Conservation (phyloP, 1,140 invertebrate species). For the Apocrypta bakeri region DNA sequence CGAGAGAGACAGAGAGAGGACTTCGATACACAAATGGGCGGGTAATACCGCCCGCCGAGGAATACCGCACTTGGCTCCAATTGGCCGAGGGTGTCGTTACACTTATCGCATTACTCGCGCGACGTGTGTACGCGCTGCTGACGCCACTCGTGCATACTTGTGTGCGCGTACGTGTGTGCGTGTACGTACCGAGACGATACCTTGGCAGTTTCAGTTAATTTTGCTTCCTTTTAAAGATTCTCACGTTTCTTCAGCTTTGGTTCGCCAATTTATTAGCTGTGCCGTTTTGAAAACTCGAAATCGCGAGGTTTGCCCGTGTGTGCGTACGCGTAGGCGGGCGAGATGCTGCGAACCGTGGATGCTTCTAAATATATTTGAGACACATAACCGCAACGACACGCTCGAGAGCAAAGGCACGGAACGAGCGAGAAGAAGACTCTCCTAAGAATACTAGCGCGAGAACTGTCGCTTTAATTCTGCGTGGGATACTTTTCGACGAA, state of each 20-base stretch:
- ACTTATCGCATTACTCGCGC: conserved; percentile 46
- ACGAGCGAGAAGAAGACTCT: not conserved
- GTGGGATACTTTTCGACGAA: conserved; percentile 17
- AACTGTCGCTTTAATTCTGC: conserved; percentile 30
- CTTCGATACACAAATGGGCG: conserved; percentile 50
- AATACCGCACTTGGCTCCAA: conserved; percentile 44
- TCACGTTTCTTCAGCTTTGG: not conserved
- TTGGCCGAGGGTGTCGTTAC: conserved; percentile 49
- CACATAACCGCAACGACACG: conserved; percentile 55
- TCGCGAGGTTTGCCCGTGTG: not conserved
- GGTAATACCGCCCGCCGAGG: conserved; percentile 19
- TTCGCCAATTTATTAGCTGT: not conserved
- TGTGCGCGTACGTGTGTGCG: not conserved
- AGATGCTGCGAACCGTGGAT: conserved; percentile 24
- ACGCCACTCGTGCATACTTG: not conserved
- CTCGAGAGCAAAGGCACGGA: conserved; percentile 52
- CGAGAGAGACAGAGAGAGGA: conserved; percentile 20
- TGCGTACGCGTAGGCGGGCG: conserved; percentile 28
- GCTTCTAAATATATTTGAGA: conserved; percentile 51
- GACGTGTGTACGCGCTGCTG: not conserved
- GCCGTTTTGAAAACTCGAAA: not conserved
- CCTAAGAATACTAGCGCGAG: conserved; percentile 7
- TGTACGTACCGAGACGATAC: not conserved
- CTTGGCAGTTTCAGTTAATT: conserved; percentile 36
- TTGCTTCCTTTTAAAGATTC: conserved; percentile 6